These are phyloP conservation scores for Colaptes auratus DNA, from an alignment of 2,113 vertebrate genomes.

Conservation along the genomic window DNA sequence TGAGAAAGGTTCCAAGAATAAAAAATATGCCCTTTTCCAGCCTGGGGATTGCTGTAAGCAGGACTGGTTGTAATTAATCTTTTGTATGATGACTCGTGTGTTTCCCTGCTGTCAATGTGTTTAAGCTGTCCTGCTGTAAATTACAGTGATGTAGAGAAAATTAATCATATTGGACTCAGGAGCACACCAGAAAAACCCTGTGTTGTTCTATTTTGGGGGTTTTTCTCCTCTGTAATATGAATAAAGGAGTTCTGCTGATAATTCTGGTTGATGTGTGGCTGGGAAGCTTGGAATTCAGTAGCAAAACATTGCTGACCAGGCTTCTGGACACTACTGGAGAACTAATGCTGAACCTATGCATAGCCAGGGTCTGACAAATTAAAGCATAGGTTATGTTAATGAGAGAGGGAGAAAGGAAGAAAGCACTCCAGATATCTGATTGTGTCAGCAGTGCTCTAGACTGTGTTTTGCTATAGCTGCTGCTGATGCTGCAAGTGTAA, in stretches of 20 bases:
- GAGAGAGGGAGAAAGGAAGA: not conserved
- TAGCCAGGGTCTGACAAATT: not conserved
- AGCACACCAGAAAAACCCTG: not conserved
- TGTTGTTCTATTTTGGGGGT: not conserved
- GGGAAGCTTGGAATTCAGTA: not conserved
- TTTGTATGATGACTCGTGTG: not conserved
- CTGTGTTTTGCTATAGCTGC: not conserved
- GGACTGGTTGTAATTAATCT: slow-evolving; percentile 37
- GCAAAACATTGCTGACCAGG: not conserved
- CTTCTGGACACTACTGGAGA: not conserved
- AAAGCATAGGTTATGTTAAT: not conserved
- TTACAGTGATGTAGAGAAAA: not conserved
- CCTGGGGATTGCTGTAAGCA: not conserved
- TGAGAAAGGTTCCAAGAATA: slow-evolving; percentile 46
- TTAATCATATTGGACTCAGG: slow-evolving; percentile 16
- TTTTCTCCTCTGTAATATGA: not conserved
- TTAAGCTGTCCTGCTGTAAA: slow-evolving; percentile 14
- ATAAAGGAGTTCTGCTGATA: not conserved
- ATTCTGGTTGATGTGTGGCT: not conserved
- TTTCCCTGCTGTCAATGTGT: slow-evolving; percentile 22
- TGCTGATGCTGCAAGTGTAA: not conserved
- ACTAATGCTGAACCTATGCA: not conserved
- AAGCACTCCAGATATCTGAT: not conserved
- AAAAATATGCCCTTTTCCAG: slow-evolving; percentile 35
- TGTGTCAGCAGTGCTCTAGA: not conserved